These are phyloP conservation scores for Achatina immaculata DNA, from an alignment of 1,140 invertebrate species.

Conservation along the genomic window DNA sequence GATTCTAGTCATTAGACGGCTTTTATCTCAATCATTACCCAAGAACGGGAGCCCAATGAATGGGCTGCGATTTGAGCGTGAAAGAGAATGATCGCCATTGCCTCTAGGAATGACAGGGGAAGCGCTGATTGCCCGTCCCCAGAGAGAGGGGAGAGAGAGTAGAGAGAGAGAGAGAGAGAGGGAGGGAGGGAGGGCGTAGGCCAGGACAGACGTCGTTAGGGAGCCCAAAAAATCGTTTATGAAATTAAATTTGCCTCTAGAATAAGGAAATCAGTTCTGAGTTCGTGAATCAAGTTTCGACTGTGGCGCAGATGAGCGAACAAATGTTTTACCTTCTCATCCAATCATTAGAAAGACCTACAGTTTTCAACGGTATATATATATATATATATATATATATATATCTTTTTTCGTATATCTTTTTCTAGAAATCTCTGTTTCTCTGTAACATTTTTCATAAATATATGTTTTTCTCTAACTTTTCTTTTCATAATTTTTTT, in stretches of 20 bases:
- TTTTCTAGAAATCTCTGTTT: no score
- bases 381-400: no score
- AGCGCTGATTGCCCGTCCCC: neutral
- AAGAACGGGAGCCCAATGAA: neutral
- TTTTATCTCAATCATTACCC: conserved; percentile 3
- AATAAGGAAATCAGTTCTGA: no score
- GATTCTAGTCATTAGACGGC: neutral
- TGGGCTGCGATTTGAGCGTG: neutral
- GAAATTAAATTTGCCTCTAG: neutral
- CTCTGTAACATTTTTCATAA: no score
- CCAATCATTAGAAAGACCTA: no score
- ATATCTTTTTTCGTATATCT: no score
- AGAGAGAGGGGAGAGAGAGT: neutral
- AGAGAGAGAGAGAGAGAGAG: conserved; percentile 29
- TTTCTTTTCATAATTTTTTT: no score
- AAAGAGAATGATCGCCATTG: neutral
- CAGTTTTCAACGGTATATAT: no score
- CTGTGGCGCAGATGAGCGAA: no score
- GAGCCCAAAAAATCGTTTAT: neutral
- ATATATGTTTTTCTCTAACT: no score
- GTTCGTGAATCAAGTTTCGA: no score
- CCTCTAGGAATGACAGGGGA: neutral
- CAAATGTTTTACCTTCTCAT: no score
- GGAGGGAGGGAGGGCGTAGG: conserved; percentile 37
- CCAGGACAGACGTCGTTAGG: neutral